Conservation (phyloP, 2,888 invertebrate genomes). For the Brachyptera putata region DNA sequence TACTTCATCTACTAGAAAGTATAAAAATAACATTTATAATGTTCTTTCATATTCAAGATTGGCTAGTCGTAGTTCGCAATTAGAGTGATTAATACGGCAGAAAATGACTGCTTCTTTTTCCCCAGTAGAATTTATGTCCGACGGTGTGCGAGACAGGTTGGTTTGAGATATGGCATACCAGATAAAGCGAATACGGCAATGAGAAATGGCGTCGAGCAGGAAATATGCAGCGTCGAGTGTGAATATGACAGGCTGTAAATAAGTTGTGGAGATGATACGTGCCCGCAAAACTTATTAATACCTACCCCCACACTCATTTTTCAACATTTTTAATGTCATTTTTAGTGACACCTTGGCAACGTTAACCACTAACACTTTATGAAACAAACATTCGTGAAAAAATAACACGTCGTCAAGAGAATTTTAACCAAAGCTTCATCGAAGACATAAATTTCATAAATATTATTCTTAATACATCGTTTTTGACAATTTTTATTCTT, state of each 20-base stretch:
- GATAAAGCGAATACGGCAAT: not conserved
- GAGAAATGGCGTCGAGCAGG: slow-evolving; percentile 5
- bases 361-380: not conserved
- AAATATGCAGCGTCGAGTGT: slow-evolving; percentile 1
- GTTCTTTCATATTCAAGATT: slow-evolving; percentile 10
- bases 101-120: slow-evolving; percentile 22
- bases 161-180: slow-evolving; percentile 12
- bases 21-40: too few species aligned
- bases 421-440: not conserved
- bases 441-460: not conserved
- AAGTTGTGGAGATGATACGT: slow-evolving; percentile 1
- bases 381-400: slow-evolving; percentile 14
- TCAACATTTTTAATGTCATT: slow-evolving; percentile 7
- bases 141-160: not conserved
- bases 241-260: slow-evolving; percentile 24
- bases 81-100: slow-evolving; percentile 27
- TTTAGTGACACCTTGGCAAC: slow-evolving; percentile 2
- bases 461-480: not conserved
- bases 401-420: not conserved
- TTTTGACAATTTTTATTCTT: not conserved
- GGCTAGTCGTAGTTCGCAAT: slow-evolving; percentile 10
- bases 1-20: not conserved
- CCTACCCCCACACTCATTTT: not conserved
- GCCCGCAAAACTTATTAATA: slow-evolving; percentile 11
- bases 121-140: slow-evolving; percentile 15